Conservation (phyloP, 2,888 invertebrate genomes). For the Ophion ventricosus region DNA sequence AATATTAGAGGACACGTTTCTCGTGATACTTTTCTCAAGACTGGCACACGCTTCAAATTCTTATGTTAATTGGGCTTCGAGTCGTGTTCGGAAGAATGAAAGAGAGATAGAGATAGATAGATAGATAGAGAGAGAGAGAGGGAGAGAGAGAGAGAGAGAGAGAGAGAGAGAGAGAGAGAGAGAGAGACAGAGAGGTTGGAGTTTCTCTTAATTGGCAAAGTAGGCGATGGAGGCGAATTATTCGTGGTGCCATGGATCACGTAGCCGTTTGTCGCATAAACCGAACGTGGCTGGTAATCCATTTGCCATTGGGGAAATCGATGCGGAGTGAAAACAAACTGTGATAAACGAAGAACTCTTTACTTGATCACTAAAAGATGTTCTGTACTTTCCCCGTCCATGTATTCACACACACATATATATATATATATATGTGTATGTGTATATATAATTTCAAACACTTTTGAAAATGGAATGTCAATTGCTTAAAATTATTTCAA, state of each 20-base stretch:
- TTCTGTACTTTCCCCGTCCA: constrained; percentile 46
- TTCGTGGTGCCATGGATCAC: constrained; percentile 32
- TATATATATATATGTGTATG: background rate
- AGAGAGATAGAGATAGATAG: background rate
- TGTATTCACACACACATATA: background rate
- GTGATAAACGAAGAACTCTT: constrained; percentile 28
- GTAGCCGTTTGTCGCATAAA: constrained; percentile 30
- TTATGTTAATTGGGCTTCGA: constrained; percentile 52
- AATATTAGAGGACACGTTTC: constrained; percentile 38
- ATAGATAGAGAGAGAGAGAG: no score
- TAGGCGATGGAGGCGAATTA: constrained; percentile 48
- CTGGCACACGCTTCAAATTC: constrained; percentile 58
- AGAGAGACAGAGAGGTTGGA: constrained; percentile 25
- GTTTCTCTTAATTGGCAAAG: constrained; percentile 62
- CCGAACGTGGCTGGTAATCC: constrained; percentile 21
- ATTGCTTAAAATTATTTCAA: no score
- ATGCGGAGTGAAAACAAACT: constrained; percentile 42
- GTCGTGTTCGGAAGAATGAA: background rate
- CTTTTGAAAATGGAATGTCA: no score
- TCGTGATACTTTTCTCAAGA: constrained; percentile 60
- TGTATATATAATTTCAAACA: no score
- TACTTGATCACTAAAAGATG: constrained; percentile 5
- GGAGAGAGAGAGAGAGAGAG: background rate
- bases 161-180: no score
- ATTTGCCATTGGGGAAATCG: constrained; percentile 43